These are phyloP conservation scores for Bombus confusus DNA, from an alignment of 1,140 invertebrate genomes.

Conservation along the genomic window DNA sequence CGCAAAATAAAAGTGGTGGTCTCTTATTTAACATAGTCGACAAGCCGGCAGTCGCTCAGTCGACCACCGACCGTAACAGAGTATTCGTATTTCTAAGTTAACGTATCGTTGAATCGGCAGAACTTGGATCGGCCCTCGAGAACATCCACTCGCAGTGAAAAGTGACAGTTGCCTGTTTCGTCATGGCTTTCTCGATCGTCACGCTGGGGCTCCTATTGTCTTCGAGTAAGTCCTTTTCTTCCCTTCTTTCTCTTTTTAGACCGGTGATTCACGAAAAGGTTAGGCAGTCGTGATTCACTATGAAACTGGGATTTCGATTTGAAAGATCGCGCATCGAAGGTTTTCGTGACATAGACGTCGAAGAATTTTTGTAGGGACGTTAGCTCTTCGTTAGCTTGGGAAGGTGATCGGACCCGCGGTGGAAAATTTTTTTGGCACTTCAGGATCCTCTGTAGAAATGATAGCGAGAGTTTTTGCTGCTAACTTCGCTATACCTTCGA, in stretches of 20 bases:
- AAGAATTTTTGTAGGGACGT: not conserved
- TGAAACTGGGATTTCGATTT: not conserved
- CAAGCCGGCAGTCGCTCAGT: constrained; percentile 60
- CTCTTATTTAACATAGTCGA: constrained; percentile 71
- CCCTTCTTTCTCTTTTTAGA: no score
- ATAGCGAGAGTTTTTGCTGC: no score
- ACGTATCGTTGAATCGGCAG: constrained; percentile 16
- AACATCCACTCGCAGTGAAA: not conserved
- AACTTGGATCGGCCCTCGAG: not conserved
- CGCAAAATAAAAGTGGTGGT: constrained; percentile 61
- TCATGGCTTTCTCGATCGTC: constrained; percentile 40
- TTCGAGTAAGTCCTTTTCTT: constrained; percentile 35
- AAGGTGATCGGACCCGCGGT: not conserved
- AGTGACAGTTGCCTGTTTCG: not conserved
- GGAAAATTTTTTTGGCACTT: not conserved
- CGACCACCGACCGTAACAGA: constrained; percentile 62
- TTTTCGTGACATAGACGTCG: not conserved
- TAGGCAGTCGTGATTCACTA: not conserved
- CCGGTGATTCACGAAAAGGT: not conserved
- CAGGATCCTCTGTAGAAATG: not conserved
- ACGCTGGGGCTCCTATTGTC: constrained; percentile 36
- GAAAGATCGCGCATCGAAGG: no score
- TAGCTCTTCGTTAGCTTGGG: no score
- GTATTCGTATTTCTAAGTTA: constrained; percentile 50
- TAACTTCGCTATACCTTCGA: no score